Base-by-base conservation (phyloP, 2,888 invertebrate species). In the Listrodromus nycthemerus region DNA sequence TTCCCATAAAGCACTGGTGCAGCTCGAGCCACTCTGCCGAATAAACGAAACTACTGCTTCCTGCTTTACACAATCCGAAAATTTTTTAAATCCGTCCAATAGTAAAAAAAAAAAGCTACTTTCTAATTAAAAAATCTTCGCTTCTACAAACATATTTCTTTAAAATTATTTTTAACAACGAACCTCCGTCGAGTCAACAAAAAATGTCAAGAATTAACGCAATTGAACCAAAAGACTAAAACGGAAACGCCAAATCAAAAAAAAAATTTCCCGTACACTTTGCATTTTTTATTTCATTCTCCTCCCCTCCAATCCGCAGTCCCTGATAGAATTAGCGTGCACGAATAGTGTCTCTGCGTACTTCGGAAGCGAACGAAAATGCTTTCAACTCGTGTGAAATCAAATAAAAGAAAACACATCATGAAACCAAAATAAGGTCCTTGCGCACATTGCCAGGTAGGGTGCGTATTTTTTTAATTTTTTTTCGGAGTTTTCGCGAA, bases 361-460 rank as follows among this genome's bases (percentile, higher is more conserved):
- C 24, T 19, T 52, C 66, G 37, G 48, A 41, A 76, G 75, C 48
- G 79, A 69, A 71, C 65, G 80, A 71, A 80, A 75, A 82, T 48
- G 71, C 79, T 80, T 75, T 80, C 66, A 37, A 75, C 33, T 65
- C 70, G 48, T 79, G 79, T 37, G 37, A 1, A 10, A 8, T 33
- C 1, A 21, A 19, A 61, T 55, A 77, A 66, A 73, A 70, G 24
- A 73, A 69, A 82, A 69, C n/a, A 77, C 63, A 61, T 69, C 67
- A 30, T 61, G 21, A 82, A 82, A 82, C 52, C 63, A 74, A 78
- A 78, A 69, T 71, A 63, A 82, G 67, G 67, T 73, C 67, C 82
- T 78, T 27, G 63, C 52, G n/a, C 50, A 61, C 37, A 37, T 37
- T 5, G 37, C 8, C 7, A 50, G 76, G 19, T 67, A 16, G 24